Evolutionary conservation across 2,797 vertebrate species (phyloP).

Genomic region (Phrynocephalus vlangalii): DNA sequence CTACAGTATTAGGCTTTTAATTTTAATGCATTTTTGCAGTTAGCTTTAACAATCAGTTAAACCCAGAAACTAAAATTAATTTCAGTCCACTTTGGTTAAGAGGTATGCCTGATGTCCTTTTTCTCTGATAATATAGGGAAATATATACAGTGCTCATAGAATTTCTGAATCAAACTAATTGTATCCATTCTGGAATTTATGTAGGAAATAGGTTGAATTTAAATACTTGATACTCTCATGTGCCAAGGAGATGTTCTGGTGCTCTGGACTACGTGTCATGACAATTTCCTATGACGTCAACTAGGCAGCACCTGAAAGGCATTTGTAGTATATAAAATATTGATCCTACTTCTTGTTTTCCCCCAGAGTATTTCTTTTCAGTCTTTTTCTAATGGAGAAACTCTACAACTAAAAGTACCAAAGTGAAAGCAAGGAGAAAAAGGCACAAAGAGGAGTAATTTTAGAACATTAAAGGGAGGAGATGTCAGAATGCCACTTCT

Average conservation of each 20-base stretch:
- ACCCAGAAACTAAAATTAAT: neutral
- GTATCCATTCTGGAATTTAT: neutral
- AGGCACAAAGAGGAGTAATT: neutral
- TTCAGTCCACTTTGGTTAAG: neutral
- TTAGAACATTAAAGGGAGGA: neutral
- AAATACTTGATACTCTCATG: neutral
- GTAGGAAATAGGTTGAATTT: neutral
- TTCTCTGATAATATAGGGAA: neutral
- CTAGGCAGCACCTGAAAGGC: neutral
- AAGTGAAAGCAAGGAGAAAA: neutral
- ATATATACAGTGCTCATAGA: neutral
- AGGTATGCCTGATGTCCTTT: neutral
- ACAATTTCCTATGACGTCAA: neutral
- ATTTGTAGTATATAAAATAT: neutral
- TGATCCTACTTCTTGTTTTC: neutral
- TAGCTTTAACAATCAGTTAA: neutral
- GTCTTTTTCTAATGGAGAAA: neutral
- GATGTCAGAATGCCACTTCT: neutral
- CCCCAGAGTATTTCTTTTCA: neutral
- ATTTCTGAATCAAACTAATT: neutral
- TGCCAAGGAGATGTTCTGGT: neutral
- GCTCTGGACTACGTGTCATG: neutral
- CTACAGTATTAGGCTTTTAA: neutral
- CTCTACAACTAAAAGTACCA: neutral
- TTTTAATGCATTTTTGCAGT: neutral